Evolutionary conservation across 2,888 invertebrate genomes (phyloP).

Genomic region (Meghimatium bilineatum): DNA sequence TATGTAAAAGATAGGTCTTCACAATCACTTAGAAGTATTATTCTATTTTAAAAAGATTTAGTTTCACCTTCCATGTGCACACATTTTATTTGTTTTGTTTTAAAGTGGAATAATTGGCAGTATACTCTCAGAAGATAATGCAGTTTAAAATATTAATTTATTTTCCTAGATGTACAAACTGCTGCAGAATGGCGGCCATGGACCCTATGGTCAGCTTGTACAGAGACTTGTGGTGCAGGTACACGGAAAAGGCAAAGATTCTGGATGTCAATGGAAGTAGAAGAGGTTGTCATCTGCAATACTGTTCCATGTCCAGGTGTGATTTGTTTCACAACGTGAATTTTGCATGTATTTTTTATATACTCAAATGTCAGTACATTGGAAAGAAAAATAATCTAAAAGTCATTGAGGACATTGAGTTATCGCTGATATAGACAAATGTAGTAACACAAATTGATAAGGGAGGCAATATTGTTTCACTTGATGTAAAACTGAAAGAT

Average conservation of each 20-base stretch:
- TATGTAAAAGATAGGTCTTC: too few species aligned
- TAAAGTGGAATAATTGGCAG: neutral
- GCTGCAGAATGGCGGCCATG: neutral
- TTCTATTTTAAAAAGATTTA: neutral
- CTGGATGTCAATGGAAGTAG: neutral
- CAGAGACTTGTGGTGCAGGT: conserved; percentile 73
- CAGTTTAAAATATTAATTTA: neutral
- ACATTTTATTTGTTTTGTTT: neutral
- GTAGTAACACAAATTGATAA: too few species aligned
- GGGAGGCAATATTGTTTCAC: too few species aligned
- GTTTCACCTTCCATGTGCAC: neutral
- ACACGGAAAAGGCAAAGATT: conserved; percentile 47
- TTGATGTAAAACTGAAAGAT: too few species aligned
- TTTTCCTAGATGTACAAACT: neutral
- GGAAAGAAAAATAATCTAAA: too few species aligned
- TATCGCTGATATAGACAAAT: too few species aligned
- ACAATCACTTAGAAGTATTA: neutral
- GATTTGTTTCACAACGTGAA: neutral
- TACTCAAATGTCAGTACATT: neutral
- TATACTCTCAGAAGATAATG: neutral
- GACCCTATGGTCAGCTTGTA: conserved; percentile 71
- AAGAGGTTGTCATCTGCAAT: conserved; percentile 61
- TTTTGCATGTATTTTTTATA: neutral
- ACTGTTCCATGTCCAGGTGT: conserved; percentile 50
- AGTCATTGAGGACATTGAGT: too few species aligned